Base-by-base conservation (phyloP, 2,888 invertebrate species). In the Campoplex capitator region DNA sequence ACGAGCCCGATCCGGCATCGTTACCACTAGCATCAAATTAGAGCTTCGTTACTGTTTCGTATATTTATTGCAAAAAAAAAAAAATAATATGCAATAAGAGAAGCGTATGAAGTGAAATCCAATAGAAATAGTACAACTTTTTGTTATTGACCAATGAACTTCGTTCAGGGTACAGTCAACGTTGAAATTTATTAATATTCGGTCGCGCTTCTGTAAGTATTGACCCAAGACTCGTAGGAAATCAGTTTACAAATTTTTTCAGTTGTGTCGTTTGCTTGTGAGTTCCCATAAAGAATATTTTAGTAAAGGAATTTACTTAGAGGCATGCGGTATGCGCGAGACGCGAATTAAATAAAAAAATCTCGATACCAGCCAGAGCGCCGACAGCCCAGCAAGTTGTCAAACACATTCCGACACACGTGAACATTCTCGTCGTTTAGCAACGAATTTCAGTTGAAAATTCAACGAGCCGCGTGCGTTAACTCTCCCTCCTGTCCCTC, bases 381-480 rank as follows among this genome's bases (percentile, higher is more conserved):
- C 35, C 51, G 45, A 35, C 35, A 67, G 70, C 58, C 28, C 45
- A 62, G 77, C 71, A 73, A 83, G 42, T 77, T 78, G 77, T 83
- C 83, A 73, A 83, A 83, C 58, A 83, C 67, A 83, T 83, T 73
- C 73, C 77, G 65, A 68, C 70, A 83, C 83, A 73, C 71, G 65
- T 54, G 83, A 73, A 83, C 56, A 42, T 67, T 45, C 77, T 54
- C 54, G 78, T n/a, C 83, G 78, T 73, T 84, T 74, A 78, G 48
- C 83, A 45, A 84, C 78, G 78, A 78, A 74, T 84, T 78, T 78
- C 78, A 74, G 83, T 78, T 74, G 83, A 74, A 78, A 73, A 78
- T 84, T 78, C 83, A 78, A 28, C 78, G 73, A 67, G 23, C 67
- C 83, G 70, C 45, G 70, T 71, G 51, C 51, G 32, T 51, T 28